A percentile compares a stretch with the other conserved stretches of the same genome.
Evolutionary conservation across 2,797 vertebrate genomes (phyloP).

Genomic region (Heliangelus exortis): DNA sequence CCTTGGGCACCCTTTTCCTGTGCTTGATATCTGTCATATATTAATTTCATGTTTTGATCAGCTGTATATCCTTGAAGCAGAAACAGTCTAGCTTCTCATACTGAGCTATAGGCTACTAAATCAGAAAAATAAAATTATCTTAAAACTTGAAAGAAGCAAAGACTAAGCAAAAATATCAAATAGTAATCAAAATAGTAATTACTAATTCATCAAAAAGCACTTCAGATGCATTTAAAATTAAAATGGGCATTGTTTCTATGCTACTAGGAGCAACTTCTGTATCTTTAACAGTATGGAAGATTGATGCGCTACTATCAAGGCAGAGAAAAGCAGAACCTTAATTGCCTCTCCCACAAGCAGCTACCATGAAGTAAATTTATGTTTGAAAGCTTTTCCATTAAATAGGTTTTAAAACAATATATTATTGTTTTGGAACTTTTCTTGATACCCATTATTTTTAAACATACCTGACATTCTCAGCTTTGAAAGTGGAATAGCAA

Average conservation of each 20-base stretch:
- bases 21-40: too few species aligned
- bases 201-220: neutral
- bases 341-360: neutral
- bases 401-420: neutral
- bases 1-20: too few species aligned
- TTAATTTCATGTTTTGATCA: neutral
- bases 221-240: neutral
- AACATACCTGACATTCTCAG: neutral
- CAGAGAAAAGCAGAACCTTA: neutral
- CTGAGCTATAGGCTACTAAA: neutral
- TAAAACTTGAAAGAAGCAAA: neutral
- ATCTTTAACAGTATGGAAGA: neutral
- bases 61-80: neutral
- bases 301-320: neutral
- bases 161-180: neutral
- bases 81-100: neutral
- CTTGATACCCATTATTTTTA: neutral
- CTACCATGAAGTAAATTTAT: neutral
- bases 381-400: conserved; percentile 14
- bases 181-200: neutral
- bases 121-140: neutral
- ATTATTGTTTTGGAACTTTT: neutral
- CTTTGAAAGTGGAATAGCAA: neutral
- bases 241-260: neutral
- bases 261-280: neutral